Evolutionary conservation across 2,797 vertebrate species (phyloP), one percentile per base, ranked within the genome.

Genomic region (Scleropages formosus): DNA sequence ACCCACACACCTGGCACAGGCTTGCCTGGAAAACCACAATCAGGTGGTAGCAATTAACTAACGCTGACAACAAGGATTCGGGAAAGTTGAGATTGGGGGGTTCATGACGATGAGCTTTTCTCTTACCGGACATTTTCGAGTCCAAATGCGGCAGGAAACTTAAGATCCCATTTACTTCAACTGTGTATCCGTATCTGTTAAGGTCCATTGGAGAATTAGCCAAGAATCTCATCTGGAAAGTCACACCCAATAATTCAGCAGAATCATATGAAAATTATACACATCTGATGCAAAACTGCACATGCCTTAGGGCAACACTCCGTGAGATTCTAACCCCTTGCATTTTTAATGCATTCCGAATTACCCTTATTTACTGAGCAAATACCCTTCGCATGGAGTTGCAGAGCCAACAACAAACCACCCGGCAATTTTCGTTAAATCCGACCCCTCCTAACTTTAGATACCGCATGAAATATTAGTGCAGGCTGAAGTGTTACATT

Each of bases 361-460:
- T 24, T 47, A 68, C 15, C 66, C 66, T n/a, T 68, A 20, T 68
- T 68, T 51, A 22, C 24, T 18, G 12, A 68, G 66, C 18, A 46
- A 67, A 67, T 47, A 67, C 44, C 65, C 18, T 39, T 44, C 46
- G n/a, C n/a, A 67, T 47, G 49, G 49, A 47, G 22, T 51, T 39
- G 20, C 39, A 22, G 66, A 39, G 22, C 66, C 46, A 68, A 46
- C n/a, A 24, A 39, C 16, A 68, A n/a, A 66, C 22, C 39, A 47
- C 11, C 3, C 64, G 46, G 44, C 8, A 67, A 67, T 20, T 39
- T 39, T 39, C 2, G 39, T 39, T 39, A 39, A 2, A 39, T 6
- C 31, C 39, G 31, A 39, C 31, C 31, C 31, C 39, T 39, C 6
- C 31, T 39, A 39, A 6, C 31, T 39, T 39, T 39, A 39, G 31